Evolutionary conservation across 2,113 vertebrate genomes (phyloP).

Genomic region (Osmerus eperlanus): DNA sequence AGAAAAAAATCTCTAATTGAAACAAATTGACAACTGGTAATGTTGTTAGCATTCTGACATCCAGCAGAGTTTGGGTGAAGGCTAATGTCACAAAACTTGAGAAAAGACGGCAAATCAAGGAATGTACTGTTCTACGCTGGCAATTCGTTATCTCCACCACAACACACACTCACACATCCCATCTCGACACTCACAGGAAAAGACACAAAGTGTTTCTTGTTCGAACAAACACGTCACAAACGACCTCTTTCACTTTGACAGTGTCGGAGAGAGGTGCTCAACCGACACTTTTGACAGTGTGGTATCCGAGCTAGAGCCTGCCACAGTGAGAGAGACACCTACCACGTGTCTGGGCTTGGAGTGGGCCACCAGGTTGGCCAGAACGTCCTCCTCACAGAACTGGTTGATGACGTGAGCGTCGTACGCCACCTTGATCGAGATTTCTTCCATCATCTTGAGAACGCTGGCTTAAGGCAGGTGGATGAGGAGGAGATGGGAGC

Average conservation of each 20-base stretch:
- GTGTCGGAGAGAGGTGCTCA: background rate
- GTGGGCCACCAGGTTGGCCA: constrained; percentile 84
- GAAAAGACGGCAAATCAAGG: background rate
- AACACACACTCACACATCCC: background rate
- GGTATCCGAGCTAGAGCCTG: background rate
- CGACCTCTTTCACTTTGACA: background rate
- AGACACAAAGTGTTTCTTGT: background rate
- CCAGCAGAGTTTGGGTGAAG: background rate
- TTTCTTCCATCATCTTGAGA: constrained; percentile 94
- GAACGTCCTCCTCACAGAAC: constrained; percentile 84
- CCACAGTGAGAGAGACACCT: constrained; percentile 62
- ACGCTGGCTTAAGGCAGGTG: constrained; percentile 8
- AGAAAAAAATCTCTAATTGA: constrained; percentile 46
- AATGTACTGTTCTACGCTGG: too few species aligned
- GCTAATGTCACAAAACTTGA: background rate
- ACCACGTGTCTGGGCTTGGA: constrained; percentile 89
- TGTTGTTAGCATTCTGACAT: constrained; percentile 1
- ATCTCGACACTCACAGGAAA: background rate
- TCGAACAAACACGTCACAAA: background rate
- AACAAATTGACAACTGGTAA: constrained; percentile 37
- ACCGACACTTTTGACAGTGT: too few species aligned
- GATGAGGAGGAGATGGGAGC: constrained; percentile 12
- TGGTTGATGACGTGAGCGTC: constrained; percentile 92
- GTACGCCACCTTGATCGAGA: constrained; percentile 93
- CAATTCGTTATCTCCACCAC: background rate